Percentiles rank a stretch among this genome's conserved stretches.
Evolutionary conservation across 2,797 vertebrate genomes (phyloP).

Genomic region (Phylloscopus collybita): DNA sequence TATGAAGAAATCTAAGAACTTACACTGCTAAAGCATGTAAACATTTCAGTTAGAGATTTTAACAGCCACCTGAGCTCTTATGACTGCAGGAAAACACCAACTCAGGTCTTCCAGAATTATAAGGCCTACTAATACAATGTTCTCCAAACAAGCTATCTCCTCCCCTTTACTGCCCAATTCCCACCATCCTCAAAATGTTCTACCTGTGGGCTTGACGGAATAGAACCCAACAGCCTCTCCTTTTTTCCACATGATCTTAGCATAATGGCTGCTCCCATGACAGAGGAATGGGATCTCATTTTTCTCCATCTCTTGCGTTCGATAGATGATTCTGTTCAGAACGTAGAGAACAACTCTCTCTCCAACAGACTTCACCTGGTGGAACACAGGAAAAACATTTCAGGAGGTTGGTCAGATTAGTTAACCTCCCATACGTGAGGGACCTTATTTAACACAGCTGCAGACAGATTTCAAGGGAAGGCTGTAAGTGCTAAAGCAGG

Average conservation of each 20-base stretch:
- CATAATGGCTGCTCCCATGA: slow-evolving; percentile 83
- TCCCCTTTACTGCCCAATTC: background rate
- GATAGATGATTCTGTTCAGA: slow-evolving; percentile 90
- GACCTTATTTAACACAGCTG: background rate
- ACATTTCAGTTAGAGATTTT: background rate
- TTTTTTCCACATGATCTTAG: slow-evolving; percentile 89
- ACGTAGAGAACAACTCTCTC: slow-evolving; percentile 90
- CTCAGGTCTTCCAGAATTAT: background rate
- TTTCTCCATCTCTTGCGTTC: slow-evolving; percentile 83
- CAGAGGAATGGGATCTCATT: slow-evolving; percentile 87
- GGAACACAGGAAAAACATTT: slow-evolving; percentile 41
- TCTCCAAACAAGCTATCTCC: background rate
- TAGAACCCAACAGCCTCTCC: slow-evolving; percentile 93
- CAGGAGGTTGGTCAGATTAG: background rate
- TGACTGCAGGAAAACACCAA: background rate
- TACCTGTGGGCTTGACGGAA: slow-evolving; percentile 89
- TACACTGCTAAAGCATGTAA: background rate
- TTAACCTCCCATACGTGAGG: background rate
- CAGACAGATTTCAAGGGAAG: background rate
- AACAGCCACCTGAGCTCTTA: background rate
- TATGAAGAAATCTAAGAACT: background rate
- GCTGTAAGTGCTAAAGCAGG: background rate
- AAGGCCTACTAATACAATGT: background rate
- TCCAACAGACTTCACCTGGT: slow-evolving; percentile 84
- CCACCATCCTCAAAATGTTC: background rate